Percentiles rank a stretch among this genome's conserved stretches.
These are phyloP conservation scores for Drosophila diplacantha DNA, from an alignment of 2,888 invertebrate species.

Conservation along the genomic window DNA sequence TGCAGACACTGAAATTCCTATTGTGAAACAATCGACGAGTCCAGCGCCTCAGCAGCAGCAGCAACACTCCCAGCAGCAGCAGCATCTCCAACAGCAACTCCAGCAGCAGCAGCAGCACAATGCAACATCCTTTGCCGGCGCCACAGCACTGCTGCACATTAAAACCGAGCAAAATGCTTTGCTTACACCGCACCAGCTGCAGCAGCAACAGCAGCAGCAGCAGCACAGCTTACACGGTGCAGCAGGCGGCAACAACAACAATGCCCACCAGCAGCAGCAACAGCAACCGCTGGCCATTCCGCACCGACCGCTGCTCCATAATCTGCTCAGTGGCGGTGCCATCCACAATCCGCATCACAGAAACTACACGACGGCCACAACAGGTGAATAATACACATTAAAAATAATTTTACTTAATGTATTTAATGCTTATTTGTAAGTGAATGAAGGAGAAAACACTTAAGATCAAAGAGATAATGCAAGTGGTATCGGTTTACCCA, in stretches of 20 bases:
- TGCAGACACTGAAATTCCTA: slow-evolving; percentile 78
- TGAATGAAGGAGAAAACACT: not conserved
- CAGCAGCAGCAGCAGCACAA: slow-evolving; percentile 67
- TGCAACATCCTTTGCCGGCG: slow-evolving; percentile 61
- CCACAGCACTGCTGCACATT: slow-evolving; percentile 74
- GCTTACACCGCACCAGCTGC: slow-evolving; percentile 64
- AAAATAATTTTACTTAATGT: not conserved
- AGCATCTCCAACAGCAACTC: slow-evolving; percentile 66
- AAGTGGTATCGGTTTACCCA: not conserved
- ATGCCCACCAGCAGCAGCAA: slow-evolving; percentile 57
- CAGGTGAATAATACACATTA: slow-evolving; percentile 69
- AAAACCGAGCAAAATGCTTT: slow-evolving; percentile 76
- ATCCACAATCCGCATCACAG: slow-evolving; percentile 78
- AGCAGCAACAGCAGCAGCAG: slow-evolving; percentile 61
- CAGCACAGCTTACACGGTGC: slow-evolving; percentile 45
- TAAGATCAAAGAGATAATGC: not conserved
- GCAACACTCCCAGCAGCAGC: slow-evolving; percentile 64
- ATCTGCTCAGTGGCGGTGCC: slow-evolving; percentile 77
- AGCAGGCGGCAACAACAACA: slow-evolving; percentile 58
- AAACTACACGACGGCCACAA: slow-evolving; percentile 78
- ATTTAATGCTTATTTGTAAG: not conserved
- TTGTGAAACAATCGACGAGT: slow-evolving; percentile 78
- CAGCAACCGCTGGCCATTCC: slow-evolving; percentile 72
- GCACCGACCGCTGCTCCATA: slow-evolving; percentile 77
- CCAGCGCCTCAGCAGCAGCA: slow-evolving; percentile 75